Evolutionary conservation across 2,888 invertebrate species (phyloP).

Genomic region (Phyllotreta cruciferae): DNA sequence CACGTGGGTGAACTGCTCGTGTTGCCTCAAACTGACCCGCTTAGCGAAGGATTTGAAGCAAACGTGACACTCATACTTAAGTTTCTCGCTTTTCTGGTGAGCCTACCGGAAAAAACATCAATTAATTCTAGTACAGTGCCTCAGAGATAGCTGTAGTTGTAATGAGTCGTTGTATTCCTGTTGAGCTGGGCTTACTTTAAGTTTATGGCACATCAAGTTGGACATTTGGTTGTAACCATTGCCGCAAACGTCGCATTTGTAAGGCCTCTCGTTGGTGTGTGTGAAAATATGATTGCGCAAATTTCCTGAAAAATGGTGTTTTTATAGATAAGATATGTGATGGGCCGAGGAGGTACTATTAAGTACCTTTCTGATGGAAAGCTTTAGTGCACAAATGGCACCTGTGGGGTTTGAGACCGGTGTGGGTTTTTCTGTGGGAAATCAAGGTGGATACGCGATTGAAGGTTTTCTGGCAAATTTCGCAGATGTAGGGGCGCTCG

Average conservation of each 20-base stretch:
- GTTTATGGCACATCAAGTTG: constrained; percentile 79
- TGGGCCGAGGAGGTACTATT: neutral
- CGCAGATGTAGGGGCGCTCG: constrained; percentile 75
- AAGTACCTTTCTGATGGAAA: constrained; percentile 81
- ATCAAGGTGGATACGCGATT: constrained; percentile 82
- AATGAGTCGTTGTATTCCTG: neutral
- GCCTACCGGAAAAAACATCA: constrained; percentile 50
- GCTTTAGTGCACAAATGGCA: constrained; percentile 79
- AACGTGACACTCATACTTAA: constrained; percentile 63
- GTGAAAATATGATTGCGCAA: constrained; percentile 79
- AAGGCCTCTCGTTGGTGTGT: constrained; percentile 79
- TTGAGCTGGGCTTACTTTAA: no score
- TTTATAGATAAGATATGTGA: constrained; percentile 9
- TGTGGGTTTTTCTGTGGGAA: constrained; percentile 80
- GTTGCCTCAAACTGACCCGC: constrained; percentile 63
- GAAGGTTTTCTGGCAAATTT: constrained; percentile 78
- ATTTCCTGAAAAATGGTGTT: constrained; percentile 66
- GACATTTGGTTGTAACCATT: constrained; percentile 85
- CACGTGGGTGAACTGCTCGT: constrained; percentile 65
- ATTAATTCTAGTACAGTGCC: neutral
- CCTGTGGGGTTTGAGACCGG: constrained; percentile 74
- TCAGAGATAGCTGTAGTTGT: neutral
- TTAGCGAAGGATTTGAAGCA: constrained; percentile 65
- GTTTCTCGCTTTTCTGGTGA: constrained; percentile 64
- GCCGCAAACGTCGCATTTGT: constrained; percentile 75